These are phyloP conservation scores for Colius striatus DNA, from an alignment of 2,113 vertebrate genomes.

Conservation along the genomic window DNA sequence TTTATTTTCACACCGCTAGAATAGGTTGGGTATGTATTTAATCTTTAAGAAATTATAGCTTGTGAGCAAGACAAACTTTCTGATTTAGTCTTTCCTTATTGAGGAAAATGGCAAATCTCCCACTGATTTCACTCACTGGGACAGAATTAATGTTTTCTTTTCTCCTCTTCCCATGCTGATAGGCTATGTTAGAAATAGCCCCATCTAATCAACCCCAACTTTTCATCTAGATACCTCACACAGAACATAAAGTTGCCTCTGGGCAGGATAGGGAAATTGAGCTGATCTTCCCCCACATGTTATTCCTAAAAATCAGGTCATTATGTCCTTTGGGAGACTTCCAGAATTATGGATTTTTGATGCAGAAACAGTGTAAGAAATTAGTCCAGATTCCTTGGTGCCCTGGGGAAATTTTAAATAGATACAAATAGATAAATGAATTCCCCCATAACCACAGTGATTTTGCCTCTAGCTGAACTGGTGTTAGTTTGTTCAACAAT, in stretches of 20 bases:
- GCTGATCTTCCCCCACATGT: neutral
- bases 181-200: neutral
- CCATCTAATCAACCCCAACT: neutral
- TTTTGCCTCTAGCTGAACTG: neutral
- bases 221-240: neutral
- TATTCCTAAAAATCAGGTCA: neutral
- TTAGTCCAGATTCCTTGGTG: slow-evolving; percentile 10
- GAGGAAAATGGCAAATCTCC: neutral
- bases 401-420: neutral
- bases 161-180: neutral
- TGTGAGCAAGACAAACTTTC: neutral
- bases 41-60: slow-evolving; percentile 7
- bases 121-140: neutral
- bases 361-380: neutral
- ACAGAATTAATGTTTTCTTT: neutral
- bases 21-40: neutral
- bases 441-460: neutral
- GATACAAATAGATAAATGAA: slow-evolving; percentile 2
- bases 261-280: neutral
- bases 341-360: slow-evolving; percentile 20
- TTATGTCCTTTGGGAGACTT: neutral
- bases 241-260: neutral
- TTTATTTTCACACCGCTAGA: slow-evolving; percentile 7
- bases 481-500: neutral
- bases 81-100: neutral